A percentile compares a stretch with the other conserved stretches of the same genome.
Conservation (phyloP, 1,140 invertebrate genomes). For the Drosophila asahinai region DNA sequence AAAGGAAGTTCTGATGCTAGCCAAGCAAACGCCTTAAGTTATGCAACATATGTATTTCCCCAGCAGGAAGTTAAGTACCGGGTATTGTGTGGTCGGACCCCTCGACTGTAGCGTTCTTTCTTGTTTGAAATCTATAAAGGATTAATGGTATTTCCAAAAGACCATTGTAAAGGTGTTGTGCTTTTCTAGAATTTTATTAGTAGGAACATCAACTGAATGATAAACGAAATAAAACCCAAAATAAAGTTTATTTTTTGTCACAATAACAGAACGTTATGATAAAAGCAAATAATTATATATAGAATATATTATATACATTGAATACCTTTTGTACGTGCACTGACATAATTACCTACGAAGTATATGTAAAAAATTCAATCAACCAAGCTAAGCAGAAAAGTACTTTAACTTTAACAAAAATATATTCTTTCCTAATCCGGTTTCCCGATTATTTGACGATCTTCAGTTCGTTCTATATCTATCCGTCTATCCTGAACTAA, state of each 20-base stretch:
- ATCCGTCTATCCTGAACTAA: constrained; percentile 50
- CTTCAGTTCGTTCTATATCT: constrained; percentile 38
- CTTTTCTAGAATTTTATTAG: constrained; percentile 85
- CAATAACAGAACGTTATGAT: constrained; percentile 72
- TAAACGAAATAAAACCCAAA: constrained; percentile 52
- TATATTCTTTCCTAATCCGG: constrained; percentile 27
- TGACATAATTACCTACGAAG: constrained; percentile 79
- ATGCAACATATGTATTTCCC: constrained; percentile 6
- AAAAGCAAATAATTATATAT: constrained; percentile 56
- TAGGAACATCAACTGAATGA: constrained; percentile 62
- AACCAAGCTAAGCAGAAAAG: constrained; percentile 64
- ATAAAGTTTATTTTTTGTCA: constrained; percentile 79
- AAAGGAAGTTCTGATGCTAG: background rate
- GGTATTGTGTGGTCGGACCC: constrained; percentile 16
- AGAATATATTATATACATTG: constrained; percentile 70
- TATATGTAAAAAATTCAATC: constrained; percentile 71
- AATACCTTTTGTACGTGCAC: constrained; percentile 83
- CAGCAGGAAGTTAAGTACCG: constrained; percentile 6
- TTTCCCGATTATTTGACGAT: constrained; percentile 24
- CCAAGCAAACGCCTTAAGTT: background rate
- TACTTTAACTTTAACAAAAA: constrained; percentile 17
- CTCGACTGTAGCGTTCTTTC: constrained; percentile 26
- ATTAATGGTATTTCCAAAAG: constrained; percentile 85
- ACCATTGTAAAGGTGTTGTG: constrained; percentile 85
- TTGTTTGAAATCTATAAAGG: constrained; percentile 70